These are phyloP conservation scores for Listronotus oregonensis DNA, from an alignment of 1,140 invertebrate species.

Conservation along the genomic window DNA sequence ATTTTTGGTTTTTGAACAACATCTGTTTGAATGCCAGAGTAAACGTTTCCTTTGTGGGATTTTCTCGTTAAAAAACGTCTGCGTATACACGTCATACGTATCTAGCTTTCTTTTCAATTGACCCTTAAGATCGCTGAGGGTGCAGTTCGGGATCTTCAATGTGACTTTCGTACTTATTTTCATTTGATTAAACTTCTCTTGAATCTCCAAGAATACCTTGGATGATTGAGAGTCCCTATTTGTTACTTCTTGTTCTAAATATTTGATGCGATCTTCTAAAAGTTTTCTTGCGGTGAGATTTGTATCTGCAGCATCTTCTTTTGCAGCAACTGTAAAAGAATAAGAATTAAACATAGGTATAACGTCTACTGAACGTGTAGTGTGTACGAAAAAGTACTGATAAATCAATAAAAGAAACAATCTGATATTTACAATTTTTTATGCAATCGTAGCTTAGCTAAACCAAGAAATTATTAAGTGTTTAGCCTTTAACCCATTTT, in stretches of 20 bases:
- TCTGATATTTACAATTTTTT: too few relatives aligned
- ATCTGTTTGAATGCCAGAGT: slow-evolving; percentile 44
- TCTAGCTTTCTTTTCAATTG: slow-evolving; percentile 50
- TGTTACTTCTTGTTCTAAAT: slow-evolving; percentile 69
- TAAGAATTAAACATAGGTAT: too few relatives aligned
- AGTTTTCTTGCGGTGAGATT: slow-evolving; percentile 67
- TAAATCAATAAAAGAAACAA: too few relatives aligned
- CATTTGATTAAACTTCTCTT: slow-evolving; percentile 75
- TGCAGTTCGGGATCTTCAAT: slow-evolving; percentile 74
- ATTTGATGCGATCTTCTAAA: slow-evolving; percentile 71
- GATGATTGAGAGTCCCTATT: slow-evolving; percentile 71
- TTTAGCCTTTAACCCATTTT: too few relatives aligned
- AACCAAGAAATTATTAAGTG: too few relatives aligned
- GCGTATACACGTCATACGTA: slow-evolving; percentile 52
- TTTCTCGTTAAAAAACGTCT: slow-evolving; percentile 46
- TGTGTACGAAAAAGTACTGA: too few relatives aligned
- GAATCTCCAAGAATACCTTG: slow-evolving; percentile 69
- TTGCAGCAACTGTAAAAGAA: slow-evolving; percentile 58
- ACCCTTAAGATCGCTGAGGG: slow-evolving; percentile 55
- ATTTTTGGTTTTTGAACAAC: not conserved
- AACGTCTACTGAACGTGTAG: too few relatives aligned
- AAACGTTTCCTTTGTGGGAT: slow-evolving; percentile 47
- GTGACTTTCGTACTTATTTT: slow-evolving; percentile 75
- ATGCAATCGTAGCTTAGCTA: too few relatives aligned
- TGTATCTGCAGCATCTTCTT: slow-evolving; percentile 58